Evolutionary conservation across 1,140 invertebrate species (phyloP).

Genomic region (Diachasma alloeum): DNA sequence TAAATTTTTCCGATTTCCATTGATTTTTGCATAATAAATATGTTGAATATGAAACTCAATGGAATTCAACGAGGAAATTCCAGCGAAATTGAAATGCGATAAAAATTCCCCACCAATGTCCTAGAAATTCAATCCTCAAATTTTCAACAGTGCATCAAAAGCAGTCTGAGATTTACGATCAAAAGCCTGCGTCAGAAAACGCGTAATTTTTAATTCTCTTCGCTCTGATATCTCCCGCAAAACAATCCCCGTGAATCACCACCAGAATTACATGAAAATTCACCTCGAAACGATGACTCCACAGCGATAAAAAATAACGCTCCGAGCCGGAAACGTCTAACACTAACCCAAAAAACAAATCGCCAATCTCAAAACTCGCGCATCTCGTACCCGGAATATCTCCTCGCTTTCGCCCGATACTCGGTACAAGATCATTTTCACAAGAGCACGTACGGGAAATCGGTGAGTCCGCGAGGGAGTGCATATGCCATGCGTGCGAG

Average conservation of each 20-base stretch:
- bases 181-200: background rate
- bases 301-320: background rate
- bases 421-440: slow-evolving; percentile 5
- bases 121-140: too few species aligned
- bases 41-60: too few species aligned
- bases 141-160: background rate
- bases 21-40: too few species aligned
- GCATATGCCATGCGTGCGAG: background rate
- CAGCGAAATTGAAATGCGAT: too few species aligned
- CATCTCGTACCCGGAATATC: background rate
- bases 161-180: background rate
- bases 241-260: background rate
- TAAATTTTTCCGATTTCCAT: too few species aligned
- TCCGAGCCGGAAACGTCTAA: background rate
- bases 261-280: background rate
- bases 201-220: background rate
- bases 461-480: background rate
- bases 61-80: too few species aligned
- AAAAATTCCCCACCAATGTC: too few species aligned
- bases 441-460: background rate
- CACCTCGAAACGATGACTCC: background rate
- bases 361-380: background rate
- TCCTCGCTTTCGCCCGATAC: slow-evolving; percentile 6
- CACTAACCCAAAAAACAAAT: background rate
- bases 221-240: background rate